These are phyloP conservation scores for Cataglyphis rosenhaueri DNA, from an alignment of 2,888 invertebrate genomes.

Conservation along the genomic window DNA sequence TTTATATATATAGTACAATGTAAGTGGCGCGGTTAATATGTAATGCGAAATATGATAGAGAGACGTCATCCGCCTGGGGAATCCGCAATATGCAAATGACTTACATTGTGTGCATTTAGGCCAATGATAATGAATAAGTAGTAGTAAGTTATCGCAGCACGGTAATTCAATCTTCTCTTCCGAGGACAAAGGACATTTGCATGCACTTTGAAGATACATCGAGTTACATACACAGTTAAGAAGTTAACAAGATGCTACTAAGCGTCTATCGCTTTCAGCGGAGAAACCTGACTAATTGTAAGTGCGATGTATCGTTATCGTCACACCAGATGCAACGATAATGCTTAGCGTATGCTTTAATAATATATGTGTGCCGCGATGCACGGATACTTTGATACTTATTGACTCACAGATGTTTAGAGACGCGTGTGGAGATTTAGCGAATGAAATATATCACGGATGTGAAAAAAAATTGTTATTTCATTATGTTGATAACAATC, in stretches of 20 bases:
- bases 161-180: conserved; percentile 43
- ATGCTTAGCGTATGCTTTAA: conserved; percentile 4
- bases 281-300: conserved; percentile 25
- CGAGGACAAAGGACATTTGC: conserved; percentile 39
- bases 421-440: not conserved
- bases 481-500: not conserved
- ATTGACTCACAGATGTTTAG: not conserved
- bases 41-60: not conserved
- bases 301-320: conserved; percentile 22
- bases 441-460: not conserved
- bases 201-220: conserved; percentile 30
- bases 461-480: not conserved
- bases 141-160: conserved; percentile 25
- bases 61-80: conserved; percentile 3
- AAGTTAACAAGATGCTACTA: conserved; percentile 23
- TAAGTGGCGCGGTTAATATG: not conserved
- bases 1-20: not conserved
- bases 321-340: conserved; percentile 27
- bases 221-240: conserved; percentile 36
- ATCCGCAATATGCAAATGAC: conserved; percentile 35
- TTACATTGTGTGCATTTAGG: conserved; percentile 46
- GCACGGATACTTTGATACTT: not conserved
- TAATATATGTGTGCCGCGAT: not conserved
- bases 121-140: conserved; percentile 37
- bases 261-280: conserved; percentile 23